Evolutionary conservation across 2,113 vertebrate species (phyloP), one percentile per base, ranked within the genome.

Genomic region (Noturus placidus): DNA sequence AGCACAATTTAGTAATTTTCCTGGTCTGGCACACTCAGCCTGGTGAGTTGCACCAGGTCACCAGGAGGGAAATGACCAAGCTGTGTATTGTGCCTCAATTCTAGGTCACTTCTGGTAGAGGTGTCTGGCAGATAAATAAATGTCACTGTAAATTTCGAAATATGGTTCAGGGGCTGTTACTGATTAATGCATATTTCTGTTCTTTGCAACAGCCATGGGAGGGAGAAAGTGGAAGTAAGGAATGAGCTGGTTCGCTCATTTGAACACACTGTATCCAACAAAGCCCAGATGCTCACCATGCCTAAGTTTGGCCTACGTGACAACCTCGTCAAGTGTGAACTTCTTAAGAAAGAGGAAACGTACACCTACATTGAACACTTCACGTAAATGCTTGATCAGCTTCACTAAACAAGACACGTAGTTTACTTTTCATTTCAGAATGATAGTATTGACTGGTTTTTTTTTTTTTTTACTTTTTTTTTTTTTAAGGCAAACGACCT

Each of bases 261-360:
- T 46, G 95, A 91, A 1, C 87, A 95, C 88, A 96, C 95, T 14
- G 89, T 94, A 4, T 93, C 96, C 1, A 96, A 97, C 92, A 96
- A 97, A 91, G 95, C 94, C 76, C 96, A 96, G 5, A 95, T 97
- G 84, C 92, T 97, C 69, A 91, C 95, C 77, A 94, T 98, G 92
- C 95, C 97, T 0, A 96, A 97, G 92, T 97, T 97, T 87, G 96
- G 95, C 4, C 93, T 98, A 19, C 95, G 97, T 57, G 97, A 99
- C 87, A 98, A 96, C 50, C 95, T 99, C 19, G 95, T 99, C 91
- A 96, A 90, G 89, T 98, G 96, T 88, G 95, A 96, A 88, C 96
- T 99, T 19, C 80, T 95, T 27, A 97, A 97, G 90, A 97, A 94
- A 87, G 97, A 98, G 91, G 96, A 96, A 3, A 90, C 94, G 20